Conservation (phyloP, 2,113 vertebrate genomes). For the Pyxicephalus adspersus region DNA sequence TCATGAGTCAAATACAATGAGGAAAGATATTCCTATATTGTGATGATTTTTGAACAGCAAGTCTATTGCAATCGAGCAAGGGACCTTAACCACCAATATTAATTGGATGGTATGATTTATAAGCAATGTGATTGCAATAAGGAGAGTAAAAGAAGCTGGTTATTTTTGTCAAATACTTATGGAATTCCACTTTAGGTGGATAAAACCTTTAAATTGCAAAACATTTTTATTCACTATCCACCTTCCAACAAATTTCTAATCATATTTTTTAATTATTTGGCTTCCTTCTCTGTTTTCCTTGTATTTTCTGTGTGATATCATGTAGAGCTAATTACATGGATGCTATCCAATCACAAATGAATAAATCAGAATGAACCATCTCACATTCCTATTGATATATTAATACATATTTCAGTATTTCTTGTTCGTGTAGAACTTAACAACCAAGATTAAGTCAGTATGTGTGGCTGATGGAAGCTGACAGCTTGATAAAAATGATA, state of each 20-base stretch:
- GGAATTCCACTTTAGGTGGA: too few relatives aligned
- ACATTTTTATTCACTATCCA: too few relatives aligned
- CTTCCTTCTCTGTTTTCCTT: slow-evolving; percentile 3
- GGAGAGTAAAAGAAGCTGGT: too few relatives aligned
- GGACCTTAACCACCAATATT: too few relatives aligned
- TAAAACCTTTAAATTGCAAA: too few relatives aligned
- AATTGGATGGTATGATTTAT: too few relatives aligned
- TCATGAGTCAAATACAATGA: too few relatives aligned
- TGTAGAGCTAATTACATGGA: slow-evolving; percentile 39
- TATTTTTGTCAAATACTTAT: too few relatives aligned
- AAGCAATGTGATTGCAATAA: too few relatives aligned
- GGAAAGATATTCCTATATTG: too few relatives aligned
- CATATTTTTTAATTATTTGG: slow-evolving; percentile 16
- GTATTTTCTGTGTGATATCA: slow-evolving; percentile 23
- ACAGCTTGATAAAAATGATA: slow-evolving; percentile 53
- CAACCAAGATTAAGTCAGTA: slow-evolving; percentile 36
- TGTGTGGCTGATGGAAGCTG: slow-evolving; percentile 36
- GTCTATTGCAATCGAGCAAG: too few relatives aligned
- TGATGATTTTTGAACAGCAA: too few relatives aligned
- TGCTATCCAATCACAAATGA: slow-evolving; percentile 16
- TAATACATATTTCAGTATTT: slow-evolving; percentile 46
- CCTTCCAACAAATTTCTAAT: not conserved
- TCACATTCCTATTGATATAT: slow-evolving; percentile 13
- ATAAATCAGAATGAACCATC: slow-evolving; percentile 1
- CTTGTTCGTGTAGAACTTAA: slow-evolving; percentile 38